Percentiles rank a stretch among this genome's conserved stretches.
Conservation (phyloP, 1,140 invertebrate genomes). For the Lordiphosa mommai region DNA sequence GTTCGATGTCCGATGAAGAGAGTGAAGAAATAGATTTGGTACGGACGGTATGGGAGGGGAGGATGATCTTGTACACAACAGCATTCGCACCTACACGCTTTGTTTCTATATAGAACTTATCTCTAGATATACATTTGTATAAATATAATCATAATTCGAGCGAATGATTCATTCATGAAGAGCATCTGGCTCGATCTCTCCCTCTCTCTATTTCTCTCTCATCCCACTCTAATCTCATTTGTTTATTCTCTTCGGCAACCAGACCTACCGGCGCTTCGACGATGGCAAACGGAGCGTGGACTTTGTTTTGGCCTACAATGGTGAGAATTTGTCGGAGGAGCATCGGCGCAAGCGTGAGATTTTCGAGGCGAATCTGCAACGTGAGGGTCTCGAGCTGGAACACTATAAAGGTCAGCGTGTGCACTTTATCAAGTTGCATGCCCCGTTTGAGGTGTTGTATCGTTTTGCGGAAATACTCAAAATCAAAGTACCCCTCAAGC, state of each 20-base stretch:
- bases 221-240: constrained; percentile 3
- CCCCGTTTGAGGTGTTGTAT: constrained; percentile 88
- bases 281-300: constrained; percentile 81
- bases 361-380: constrained; percentile 83
- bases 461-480: constrained; percentile 93
- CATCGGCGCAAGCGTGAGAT: constrained; percentile 81
- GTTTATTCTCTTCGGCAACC: neutral
- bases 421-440: constrained; percentile 87
- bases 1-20: neutral
- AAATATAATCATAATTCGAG: constrained; percentile 6
- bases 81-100: constrained; percentile 55
- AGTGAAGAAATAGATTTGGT: constrained; percentile 3
- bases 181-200: neutral
- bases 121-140: constrained; percentile 18
- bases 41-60: neutral
- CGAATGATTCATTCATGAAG: constrained; percentile 17
- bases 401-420: constrained; percentile 83
- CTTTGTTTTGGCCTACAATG: constrained; percentile 85
- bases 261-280: constrained; percentile 78
- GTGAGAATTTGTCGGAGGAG: constrained; percentile 77
- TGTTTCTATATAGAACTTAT: constrained; percentile 13
- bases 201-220: neutral
- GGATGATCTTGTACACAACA: too few species aligned
- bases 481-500: constrained; percentile 92
- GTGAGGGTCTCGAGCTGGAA: constrained; percentile 84